Evolutionary conservation across 1,140 invertebrate genomes (phyloP).

Genomic region (Chironomus tepperi): DNA sequence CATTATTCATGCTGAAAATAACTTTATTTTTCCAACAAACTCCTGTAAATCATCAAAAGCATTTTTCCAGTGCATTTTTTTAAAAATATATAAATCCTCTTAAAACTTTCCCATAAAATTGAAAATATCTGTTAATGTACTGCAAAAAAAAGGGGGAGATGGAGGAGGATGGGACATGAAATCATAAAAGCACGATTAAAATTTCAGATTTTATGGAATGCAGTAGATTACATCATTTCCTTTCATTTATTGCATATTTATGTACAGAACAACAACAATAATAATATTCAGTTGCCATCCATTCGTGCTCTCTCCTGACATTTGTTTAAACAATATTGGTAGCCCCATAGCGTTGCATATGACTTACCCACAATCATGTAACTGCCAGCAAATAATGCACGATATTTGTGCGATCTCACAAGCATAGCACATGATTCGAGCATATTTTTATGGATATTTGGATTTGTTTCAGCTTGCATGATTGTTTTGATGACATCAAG

Average conservation of each 20-base stretch:
- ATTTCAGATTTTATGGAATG: conserved; percentile 9
- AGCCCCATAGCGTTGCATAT: neutral
- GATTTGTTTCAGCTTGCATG: conserved; percentile 54
- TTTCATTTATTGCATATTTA: neutral
- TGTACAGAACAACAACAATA: neutral
- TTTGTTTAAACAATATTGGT: conserved; percentile 22
- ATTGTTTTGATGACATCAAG: conserved; percentile 68
- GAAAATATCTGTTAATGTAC: too few relatives aligned
- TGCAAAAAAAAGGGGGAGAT: too few relatives aligned
- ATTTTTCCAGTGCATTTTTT: too few relatives aligned
- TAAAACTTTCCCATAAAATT: too few relatives aligned
- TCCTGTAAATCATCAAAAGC: too few relatives aligned
- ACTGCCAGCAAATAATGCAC: neutral
- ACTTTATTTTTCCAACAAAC: too few relatives aligned
- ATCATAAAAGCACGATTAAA: neutral
- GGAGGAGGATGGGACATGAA: too few relatives aligned
- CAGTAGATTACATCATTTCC: neutral
- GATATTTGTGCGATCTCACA: neutral
- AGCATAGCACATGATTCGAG: neutral
- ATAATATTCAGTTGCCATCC: neutral
- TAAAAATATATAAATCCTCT: too few relatives aligned
- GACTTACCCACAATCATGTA: conserved; percentile 6
- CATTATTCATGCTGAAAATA: too few relatives aligned
- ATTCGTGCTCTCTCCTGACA: neutral
- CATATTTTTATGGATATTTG: conserved; percentile 27